phyloP scores from a whole-genome alignment of 2,888 invertebrate species.

The Blera fallax region DNA sequence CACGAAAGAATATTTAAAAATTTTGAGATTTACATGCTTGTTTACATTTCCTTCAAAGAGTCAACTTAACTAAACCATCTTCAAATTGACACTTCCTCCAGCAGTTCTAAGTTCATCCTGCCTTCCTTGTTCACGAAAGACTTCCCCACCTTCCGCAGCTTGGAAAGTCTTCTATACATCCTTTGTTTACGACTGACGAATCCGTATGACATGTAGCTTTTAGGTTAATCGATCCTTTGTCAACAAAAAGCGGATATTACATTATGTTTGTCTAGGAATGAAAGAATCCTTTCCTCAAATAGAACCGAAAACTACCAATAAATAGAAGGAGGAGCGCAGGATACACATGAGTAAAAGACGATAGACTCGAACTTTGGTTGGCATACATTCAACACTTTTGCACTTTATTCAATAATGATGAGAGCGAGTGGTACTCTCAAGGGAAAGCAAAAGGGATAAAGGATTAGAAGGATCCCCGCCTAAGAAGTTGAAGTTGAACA shows the following conservation, averaged over 20 bases:
- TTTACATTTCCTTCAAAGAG: not conserved
- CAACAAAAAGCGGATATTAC: slow-evolving; percentile 52
- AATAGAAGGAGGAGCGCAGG: not conserved
- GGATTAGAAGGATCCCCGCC: slow-evolving; percentile 33
- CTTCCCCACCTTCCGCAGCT: not conserved
- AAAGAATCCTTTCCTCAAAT: slow-evolving; percentile 41
- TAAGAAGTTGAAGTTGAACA: slow-evolving; percentile 47
- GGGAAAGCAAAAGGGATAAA: not conserved
- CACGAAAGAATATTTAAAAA: too few species aligned
- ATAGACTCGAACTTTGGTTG: slow-evolving; percentile 22
- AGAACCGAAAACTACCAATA: slow-evolving; percentile 27
- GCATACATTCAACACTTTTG: slow-evolving; percentile 48
- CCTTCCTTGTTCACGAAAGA: not conserved
- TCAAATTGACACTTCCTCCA: not conserved
- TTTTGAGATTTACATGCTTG: not conserved
- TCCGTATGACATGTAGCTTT: slow-evolving; percentile 22
- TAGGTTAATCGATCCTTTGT: slow-evolving; percentile 69
- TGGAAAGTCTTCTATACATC: too few species aligned
- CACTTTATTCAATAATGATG: slow-evolving; percentile 61
- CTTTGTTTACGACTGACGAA: slow-evolving; percentile 32
- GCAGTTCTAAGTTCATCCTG: not conserved
- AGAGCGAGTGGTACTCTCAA: not conserved
- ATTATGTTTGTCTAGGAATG: slow-evolving; percentile 44
- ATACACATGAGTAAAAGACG: not conserved
- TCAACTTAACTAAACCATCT: not conserved